Percentiles rank a stretch among this genome's conserved stretches.
These are phyloP conservation scores for Odontocerum albicorne DNA, from an alignment of 2,888 invertebrate genomes.

Conservation along the genomic window DNA sequence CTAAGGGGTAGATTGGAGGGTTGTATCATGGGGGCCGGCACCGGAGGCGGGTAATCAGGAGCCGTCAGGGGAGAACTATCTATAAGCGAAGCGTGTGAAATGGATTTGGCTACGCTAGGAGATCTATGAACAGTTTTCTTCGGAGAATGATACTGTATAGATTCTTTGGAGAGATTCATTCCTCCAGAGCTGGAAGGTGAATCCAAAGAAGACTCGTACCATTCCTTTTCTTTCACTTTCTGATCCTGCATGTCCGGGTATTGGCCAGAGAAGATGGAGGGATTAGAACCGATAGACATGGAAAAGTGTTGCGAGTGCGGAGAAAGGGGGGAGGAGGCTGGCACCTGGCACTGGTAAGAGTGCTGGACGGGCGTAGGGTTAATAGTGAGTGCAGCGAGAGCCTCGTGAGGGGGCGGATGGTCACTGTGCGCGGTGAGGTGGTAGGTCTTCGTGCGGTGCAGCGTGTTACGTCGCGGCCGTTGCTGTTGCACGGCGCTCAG, in stretches of 20 bases:
- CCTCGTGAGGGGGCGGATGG: conserved; percentile 50
- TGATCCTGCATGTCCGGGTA: conserved; percentile 41
- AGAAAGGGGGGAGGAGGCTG: background rate
- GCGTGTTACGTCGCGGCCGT: conserved; percentile 50
- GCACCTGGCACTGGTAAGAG: background rate
- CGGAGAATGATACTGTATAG: conserved; percentile 43
- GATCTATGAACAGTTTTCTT: conserved; percentile 57
- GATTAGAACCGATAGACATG: conserved; percentile 2
- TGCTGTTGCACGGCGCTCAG: conserved; percentile 48
- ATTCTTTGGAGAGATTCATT: conserved; percentile 30
- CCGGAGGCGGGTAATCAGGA: background rate
- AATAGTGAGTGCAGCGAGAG: background rate
- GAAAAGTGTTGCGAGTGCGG: conserved; percentile 2
- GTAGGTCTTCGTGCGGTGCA: conserved; percentile 56
- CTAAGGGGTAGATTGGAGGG: conserved; percentile 42
- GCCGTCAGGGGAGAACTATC: background rate
- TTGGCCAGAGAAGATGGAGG: conserved; percentile 11
- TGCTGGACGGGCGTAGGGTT: background rate
- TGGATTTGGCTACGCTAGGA: conserved; percentile 59
- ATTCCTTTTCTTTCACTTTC: conserved; percentile 62
- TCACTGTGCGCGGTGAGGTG: conserved; percentile 47
- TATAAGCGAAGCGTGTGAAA: conserved; percentile 46
- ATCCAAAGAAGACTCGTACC: conserved; percentile 71
- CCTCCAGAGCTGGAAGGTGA: conserved; percentile 47
- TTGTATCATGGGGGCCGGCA: conserved; percentile 29